Evolutionary conservation across 2,113 vertebrate genomes (phyloP).

Genomic region (Phrynocephalus versicolor): DNA sequence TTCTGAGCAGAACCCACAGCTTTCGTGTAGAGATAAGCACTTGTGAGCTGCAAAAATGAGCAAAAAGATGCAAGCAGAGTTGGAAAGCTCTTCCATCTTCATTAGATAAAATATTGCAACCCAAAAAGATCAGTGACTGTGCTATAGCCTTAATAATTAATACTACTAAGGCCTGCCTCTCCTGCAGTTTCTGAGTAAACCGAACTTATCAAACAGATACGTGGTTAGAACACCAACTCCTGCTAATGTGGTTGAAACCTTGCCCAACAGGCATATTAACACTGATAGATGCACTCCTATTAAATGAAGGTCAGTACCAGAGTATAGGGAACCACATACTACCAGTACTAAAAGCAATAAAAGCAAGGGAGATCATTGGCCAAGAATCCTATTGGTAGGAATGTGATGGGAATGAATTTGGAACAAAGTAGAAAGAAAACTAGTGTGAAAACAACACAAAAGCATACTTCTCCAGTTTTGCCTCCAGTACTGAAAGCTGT

Average conservation of each 20-base stretch:
- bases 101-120: conserved; percentile 60
- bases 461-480: not conserved
- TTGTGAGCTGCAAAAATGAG: too few relatives aligned
- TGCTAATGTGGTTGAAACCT: conserved; percentile 32
- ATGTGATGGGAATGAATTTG: not conserved
- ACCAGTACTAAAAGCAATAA: not conserved
- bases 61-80: not conserved
- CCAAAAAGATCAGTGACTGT: conserved; percentile 47
- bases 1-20: too few relatives aligned
- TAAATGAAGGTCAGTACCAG: conserved; percentile 50
- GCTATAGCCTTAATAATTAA: conserved; percentile 61
- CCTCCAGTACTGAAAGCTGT: not conserved
- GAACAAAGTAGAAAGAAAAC: not conserved
- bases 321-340: conserved; percentile 41
- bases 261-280: conserved; percentile 39
- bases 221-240: conserved; percentile 23
- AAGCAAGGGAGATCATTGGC: not conserved
- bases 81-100: conserved; percentile 7
- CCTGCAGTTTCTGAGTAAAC: conserved; percentile 10
- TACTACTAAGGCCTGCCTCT: not conserved
- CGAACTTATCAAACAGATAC: conserved; percentile 52
- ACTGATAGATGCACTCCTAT: conserved; percentile 40
- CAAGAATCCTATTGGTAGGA: not conserved
- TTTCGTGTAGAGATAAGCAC: too few relatives aligned
- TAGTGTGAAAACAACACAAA: not conserved